phyloP scores from a whole-genome alignment of 2,888 invertebrate species.

The Dolichopus griseipennis region DNA sequence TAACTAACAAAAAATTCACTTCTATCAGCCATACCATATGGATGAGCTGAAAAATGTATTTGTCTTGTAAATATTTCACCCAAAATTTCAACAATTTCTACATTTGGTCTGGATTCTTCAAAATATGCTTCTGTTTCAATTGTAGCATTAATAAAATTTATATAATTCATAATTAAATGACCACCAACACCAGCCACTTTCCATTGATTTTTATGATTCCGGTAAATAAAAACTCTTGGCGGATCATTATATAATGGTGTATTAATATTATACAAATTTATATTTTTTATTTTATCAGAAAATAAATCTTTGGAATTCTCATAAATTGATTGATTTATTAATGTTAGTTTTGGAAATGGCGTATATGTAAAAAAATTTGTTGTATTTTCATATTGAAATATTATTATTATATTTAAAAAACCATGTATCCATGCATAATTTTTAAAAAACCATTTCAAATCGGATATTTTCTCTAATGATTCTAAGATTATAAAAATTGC shows the following conservation, averaged over 20 bases:
- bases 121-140: conserved; percentile 4
- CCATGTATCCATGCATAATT: conserved; percentile 14
- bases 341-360: conserved; percentile 13
- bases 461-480: neutral
- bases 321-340: conserved; percentile 13
- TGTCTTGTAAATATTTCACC: neutral
- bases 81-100: conserved; percentile 11
- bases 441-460: conserved; percentile 8
- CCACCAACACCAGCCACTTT: conserved; percentile 9
- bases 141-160: conserved; percentile 13
- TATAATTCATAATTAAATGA: conserved; percentile 13
- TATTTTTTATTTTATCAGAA: conserved; percentile 13
- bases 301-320: neutral
- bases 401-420: conserved; percentile 12
- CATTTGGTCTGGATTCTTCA: neutral
- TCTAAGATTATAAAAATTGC: conserved; percentile 1
- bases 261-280: conserved; percentile 12
- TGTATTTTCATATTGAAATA: conserved; percentile 4
- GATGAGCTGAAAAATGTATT: conserved; percentile 16
- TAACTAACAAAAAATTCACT: conserved; percentile 11
- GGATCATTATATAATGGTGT: conserved; percentile 15
- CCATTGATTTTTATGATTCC: neutral
- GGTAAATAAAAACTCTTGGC: conserved; percentile 15
- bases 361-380: conserved; percentile 14
- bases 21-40: conserved; percentile 14